phyloP scores from a whole-genome alignment of 37 sponge, comb jelly and placozoan genomes.

The Lycopodina hypogea region DNA sequence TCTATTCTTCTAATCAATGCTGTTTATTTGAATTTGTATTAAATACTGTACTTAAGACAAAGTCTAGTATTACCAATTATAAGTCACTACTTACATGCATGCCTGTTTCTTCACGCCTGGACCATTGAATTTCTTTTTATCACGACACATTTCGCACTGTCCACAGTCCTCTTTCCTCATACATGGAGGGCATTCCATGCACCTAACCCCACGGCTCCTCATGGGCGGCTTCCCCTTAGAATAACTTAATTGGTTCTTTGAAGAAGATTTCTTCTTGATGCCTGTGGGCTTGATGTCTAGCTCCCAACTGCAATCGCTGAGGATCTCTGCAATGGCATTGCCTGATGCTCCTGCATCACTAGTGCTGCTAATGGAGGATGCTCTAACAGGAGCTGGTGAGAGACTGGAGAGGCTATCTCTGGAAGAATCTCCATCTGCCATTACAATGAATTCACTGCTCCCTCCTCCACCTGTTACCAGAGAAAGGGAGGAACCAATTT shows the following conservation, averaged over 20 bases:
- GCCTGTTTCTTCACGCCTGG: constrained; percentile 65
- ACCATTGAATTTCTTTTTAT: constrained; percentile 71
- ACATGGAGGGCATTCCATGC: constrained; percentile 68
- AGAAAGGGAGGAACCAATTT: too few relatives aligned
- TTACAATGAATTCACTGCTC: too few relatives aligned
- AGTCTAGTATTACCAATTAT: too few relatives aligned
- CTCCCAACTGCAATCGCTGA: constrained; percentile 4
- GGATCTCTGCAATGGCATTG: not conserved
- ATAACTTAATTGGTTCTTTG: not conserved
- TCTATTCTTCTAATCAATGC: too few relatives aligned
- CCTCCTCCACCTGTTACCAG: too few relatives aligned
- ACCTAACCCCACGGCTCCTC: constrained; percentile 65
- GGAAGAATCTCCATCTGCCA: too few relatives aligned
- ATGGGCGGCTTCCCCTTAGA: constrained; percentile 2
- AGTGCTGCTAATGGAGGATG: too few relatives aligned
- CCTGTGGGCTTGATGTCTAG: not conserved
- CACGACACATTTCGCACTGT: constrained; percentile 35
- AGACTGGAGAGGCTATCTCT: too few relatives aligned
- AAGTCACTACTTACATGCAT: constrained; percentile 65
- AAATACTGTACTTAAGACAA: too few relatives aligned
- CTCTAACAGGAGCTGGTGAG: too few relatives aligned
- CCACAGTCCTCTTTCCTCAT: constrained; percentile 71
- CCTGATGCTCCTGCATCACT: not conserved
- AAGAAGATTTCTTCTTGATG: not conserved
- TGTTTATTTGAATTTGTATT: too few relatives aligned